phyloP scores from a whole-genome alignment of 1,140 invertebrate species.

The Bombus vancouverensis region DNA sequence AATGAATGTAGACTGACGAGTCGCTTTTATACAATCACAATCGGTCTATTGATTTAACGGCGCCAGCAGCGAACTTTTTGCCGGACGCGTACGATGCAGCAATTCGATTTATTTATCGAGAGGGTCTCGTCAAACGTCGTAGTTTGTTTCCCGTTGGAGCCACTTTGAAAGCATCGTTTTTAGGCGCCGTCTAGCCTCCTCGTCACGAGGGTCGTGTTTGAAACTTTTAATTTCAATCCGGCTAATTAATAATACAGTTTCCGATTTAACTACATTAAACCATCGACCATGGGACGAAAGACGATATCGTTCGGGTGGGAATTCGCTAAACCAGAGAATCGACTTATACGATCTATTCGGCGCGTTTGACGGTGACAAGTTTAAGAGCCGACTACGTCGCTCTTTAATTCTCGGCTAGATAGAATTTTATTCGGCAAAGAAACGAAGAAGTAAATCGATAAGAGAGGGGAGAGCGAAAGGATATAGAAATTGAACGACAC shows the following conservation, averaged over 20 bases:
- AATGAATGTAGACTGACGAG: conserved; percentile 42
- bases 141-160: conserved; percentile 33
- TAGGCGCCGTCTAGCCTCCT: neutral
- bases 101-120: conserved; percentile 68
- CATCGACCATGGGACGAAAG: neutral
- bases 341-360: neutral
- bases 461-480: neutral
- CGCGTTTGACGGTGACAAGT: neutral
- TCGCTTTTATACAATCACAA: conserved; percentile 57
- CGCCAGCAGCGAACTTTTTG: conserved; percentile 53
- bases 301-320: conserved; percentile 2
- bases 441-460: neutral
- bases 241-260: conserved; percentile 55
- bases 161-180: neutral
- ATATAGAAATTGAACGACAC: neutral
- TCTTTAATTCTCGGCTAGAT: conserved; percentile 22
- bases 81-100: conserved; percentile 31
- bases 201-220: neutral
- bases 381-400: neutral
- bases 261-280: conserved; percentile 44
- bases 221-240: conserved; percentile 47
- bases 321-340: conserved; percentile 55
- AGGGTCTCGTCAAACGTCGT: conserved; percentile 59
- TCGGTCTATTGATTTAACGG: conserved; percentile 59
- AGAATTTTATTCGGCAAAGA: neutral